phyloP scores from a whole-genome alignment of 2,888 invertebrate species.

The Drosophila demipolita region DNA sequence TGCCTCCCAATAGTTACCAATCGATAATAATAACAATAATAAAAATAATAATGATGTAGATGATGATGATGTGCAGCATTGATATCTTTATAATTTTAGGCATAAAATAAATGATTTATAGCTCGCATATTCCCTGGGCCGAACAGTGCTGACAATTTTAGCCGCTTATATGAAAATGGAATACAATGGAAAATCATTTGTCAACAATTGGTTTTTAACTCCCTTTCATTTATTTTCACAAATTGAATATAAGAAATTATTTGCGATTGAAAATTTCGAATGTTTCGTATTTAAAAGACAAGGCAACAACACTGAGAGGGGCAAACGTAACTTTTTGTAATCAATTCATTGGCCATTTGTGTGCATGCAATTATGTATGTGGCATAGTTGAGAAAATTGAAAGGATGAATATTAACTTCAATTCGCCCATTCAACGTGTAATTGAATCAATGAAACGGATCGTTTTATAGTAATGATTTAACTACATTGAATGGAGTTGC shows the following conservation, averaged over 20 bases:
- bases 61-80: background rate
- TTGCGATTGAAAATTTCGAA: background rate
- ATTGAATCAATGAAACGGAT: conserved; percentile 13
- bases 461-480: conserved; percentile 5
- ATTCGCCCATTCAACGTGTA: conserved; percentile 6
- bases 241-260: background rate
- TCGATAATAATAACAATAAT: background rate
- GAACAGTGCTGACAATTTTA: background rate
- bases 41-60: background rate
- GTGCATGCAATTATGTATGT: background rate
- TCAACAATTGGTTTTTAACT: background rate
- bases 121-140: background rate
- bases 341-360: conserved; percentile 4
- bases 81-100: conserved; percentile 42
- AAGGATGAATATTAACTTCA: conserved; percentile 9
- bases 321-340: background rate
- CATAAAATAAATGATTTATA: conserved; percentile 48
- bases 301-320: conserved; percentile 1
- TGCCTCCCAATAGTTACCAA: background rate
- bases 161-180: background rate
- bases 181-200: background rate
- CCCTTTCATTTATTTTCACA: background rate
- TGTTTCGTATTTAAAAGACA: background rate
- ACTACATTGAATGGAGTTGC: conserved; percentile 10
- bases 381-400: background rate